These are phyloP conservation scores for Tubulanus polymorphus DNA, from an alignment of 2,888 invertebrate species.

Conservation along the genomic window DNA sequence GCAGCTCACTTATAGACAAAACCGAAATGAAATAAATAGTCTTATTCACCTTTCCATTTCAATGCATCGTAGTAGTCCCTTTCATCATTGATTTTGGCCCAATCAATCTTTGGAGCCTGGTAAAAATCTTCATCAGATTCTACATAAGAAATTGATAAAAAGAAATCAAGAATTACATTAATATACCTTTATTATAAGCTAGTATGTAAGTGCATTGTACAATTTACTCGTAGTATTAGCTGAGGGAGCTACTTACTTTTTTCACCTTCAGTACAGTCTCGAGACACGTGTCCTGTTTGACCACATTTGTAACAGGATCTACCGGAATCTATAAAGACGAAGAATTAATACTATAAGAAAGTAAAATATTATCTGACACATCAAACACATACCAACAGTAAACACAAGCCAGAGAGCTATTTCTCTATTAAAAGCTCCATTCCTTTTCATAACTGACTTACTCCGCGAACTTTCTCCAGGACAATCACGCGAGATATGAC, in stretches of 20 bases:
- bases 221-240: too few relatives aligned
- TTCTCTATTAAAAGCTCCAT: too few relatives aligned
- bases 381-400: background rate
- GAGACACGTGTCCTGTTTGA: conserved; percentile 7
- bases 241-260: background rate
- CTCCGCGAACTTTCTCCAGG: too few relatives aligned
- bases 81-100: conserved; percentile 45
- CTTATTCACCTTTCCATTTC: conserved; percentile 59
- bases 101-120: conserved; percentile 43
- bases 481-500: background rate
- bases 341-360: background rate
- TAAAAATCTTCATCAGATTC: background rate
- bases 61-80: conserved; percentile 56
- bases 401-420: too few relatives aligned
- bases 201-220: too few relatives aligned
- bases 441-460: too few relatives aligned
- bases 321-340: background rate
- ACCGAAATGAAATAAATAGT: conserved; percentile 5
- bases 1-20: background rate
- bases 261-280: conserved; percentile 1
- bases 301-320: conserved; percentile 12
- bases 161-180: too few relatives aligned
- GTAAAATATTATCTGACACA: too few relatives aligned
- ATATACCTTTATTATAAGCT: too few relatives aligned
- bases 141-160: too few relatives aligned